Evolutionary conservation across 1,140 invertebrate species (phyloP).

Genomic region (Periplaneta americana): DNA sequence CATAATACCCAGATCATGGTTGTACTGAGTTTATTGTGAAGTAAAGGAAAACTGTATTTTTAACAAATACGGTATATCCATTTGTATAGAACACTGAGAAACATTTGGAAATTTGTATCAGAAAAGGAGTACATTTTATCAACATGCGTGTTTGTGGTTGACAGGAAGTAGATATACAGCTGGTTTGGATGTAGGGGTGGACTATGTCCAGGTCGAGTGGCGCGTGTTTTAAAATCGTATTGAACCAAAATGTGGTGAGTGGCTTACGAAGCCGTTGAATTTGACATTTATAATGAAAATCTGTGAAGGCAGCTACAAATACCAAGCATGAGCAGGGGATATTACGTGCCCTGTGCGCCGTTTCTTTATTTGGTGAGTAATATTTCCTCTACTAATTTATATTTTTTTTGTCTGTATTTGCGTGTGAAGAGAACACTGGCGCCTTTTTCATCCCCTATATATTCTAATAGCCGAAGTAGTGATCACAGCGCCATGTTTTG

Average conservation of each 20-base stretch:
- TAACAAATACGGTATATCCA: neutral
- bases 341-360: conserved; percentile 11
- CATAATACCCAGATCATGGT: neutral
- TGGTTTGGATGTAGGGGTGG: neutral
- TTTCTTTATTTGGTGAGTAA: conserved; percentile 14
- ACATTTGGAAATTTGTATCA: neutral
- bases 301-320: neutral
- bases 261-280: neutral
- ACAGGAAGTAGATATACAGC: neutral
- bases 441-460: too few relatives aligned
- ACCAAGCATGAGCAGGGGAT: conserved; percentile 7
- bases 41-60: neutral
- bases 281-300: neutral
- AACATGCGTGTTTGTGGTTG: neutral
- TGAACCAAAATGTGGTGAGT: neutral
- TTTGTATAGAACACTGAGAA: neutral
- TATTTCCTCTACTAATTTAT: neutral
- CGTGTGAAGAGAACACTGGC: too few relatives aligned
- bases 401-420: too few relatives aligned
- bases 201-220: neutral
- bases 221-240: neutral
- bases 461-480: too few relatives aligned
- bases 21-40: neutral
- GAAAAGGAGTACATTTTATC: neutral
- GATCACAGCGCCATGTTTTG: too few relatives aligned